Base-by-base conservation (phyloP, 2,113 vertebrate genomes). In the Orthochromis malagaraziensis region DNA sequence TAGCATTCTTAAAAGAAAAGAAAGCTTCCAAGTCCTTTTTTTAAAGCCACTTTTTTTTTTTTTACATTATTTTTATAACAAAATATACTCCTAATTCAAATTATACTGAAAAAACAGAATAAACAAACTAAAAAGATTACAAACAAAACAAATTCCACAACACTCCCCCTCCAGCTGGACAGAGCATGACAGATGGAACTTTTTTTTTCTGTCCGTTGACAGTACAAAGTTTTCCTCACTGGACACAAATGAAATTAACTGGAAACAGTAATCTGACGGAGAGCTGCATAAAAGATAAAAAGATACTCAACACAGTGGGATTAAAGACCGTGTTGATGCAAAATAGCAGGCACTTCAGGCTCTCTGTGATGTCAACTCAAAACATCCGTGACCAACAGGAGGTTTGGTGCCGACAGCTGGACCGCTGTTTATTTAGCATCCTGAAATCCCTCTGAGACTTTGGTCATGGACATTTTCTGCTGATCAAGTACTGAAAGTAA, bases 381-480 rank as follows among this genome's bases (percentile, higher is more conserved):
- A 90, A 58, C 81, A 89, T 91, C 84, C 84, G 80, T 88, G 89
- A 91, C 75, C 70, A 89, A 89, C 73, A 85, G 85, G 54, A 83
- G 68, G 89, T 65, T 77, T 70, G 79, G 19, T 87, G 75, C 85
- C 19, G 9, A 79, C 82, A 53, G 75, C 65, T 33, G 38, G 84
- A 88, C 54, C 38, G 6, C 84, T 91, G 86, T 90, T 90, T 89
- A 83, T 84, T 84, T 77, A 63, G n/a, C 54, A 70, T 85, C 83
- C 83, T 60, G 29, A 63, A 86, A 90, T 86, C 26, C 83, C 82
- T 85, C 65, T 24, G 75, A 79, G 84, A 82, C 40, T 86, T 79
- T 49, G 88, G 49, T 80, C 81, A 90, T n/a, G 13, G 65, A 73
- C 81, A 83, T 89, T 35, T 92, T 89, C 57, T 83, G 65, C 65